Base-by-base conservation (phyloP, 35 echinoderm and acorn worm genomes). In the Eucidaris tribuloides region DNA sequence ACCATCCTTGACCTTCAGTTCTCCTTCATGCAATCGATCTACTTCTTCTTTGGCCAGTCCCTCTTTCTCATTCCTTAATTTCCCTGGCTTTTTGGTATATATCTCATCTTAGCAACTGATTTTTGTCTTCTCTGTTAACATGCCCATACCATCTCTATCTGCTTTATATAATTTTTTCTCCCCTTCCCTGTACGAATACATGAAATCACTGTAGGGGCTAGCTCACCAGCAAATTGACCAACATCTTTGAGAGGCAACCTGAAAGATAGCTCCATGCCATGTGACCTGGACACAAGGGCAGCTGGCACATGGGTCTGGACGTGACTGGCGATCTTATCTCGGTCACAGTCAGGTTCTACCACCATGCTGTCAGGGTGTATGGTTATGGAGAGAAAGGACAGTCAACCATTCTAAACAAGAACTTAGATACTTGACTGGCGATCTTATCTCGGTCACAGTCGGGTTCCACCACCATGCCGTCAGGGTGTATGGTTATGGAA, bases 261-360 rank as follows among this genome's bases (percentile, higher is more conserved):
- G 52, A 52, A 92, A 11, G 83, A 30, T 0, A 92, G 79, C 65
- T 92, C 90, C 90, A 92, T 92, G 5, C 90, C 90, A 64, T 92
- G 83, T 13, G 83, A 71, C 20, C 90, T 46, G 29, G 25, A 40
- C 5, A 92, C 48, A 54, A 58, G 11, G 44, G 83, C 90, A 46
- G 81, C 78, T 18, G 74, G 54, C 35, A 92, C 52, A 27, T 92
- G 52, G 24, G 72, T 72, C 66, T 81, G 48, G n/a, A 92, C 55
- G 11, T 87, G 20, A 7, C 71, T 46, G 1, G 62, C 87, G 19
- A 92, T 62, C n/a, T 32, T 50, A 20, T 92, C 90, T 45, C 41
- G 34, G 31, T 86, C 84, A 30, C 23, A 37, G 44, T 62, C 52
- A 11, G 54, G 41, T 9, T 92, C 90, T 38, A 81, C 68, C 20